These are phyloP conservation scores for Onychostruthus taczanowskii DNA, from an alignment of 2,113 vertebrate genomes.

Conservation along the genomic window DNA sequence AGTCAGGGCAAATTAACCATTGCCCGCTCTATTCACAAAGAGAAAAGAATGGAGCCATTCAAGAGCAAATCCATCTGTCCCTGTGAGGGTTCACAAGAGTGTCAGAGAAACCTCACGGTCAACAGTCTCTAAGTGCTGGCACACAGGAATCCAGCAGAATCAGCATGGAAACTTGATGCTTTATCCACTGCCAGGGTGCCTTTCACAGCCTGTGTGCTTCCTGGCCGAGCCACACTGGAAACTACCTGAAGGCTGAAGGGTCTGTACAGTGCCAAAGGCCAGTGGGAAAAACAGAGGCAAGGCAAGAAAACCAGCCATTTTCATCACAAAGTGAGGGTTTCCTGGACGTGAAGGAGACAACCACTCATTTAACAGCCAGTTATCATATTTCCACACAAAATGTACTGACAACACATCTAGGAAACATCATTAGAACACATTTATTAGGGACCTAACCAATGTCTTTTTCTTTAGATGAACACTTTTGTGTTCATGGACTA, in stretches of 20 bases:
- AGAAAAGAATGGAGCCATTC: conserved; percentile 54
- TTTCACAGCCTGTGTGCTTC: neutral
- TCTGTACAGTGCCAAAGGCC: neutral
- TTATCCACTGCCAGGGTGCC: neutral
- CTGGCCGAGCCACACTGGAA: neutral
- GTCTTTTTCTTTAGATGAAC: neutral
- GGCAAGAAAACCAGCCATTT: neutral
- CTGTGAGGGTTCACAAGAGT: conserved; percentile 25
- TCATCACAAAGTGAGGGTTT: neutral
- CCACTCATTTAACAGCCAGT: neutral
- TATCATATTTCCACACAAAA: neutral
- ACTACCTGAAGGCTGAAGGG: neutral
- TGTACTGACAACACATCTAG: neutral
- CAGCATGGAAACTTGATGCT: neutral
- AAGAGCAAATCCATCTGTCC: conserved; percentile 53
- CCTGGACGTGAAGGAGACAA: neutral
- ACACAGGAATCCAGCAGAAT: conserved; percentile 8
- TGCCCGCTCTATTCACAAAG: neutral
- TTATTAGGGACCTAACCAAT: neutral
- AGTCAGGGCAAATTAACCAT: conserved; percentile 49
- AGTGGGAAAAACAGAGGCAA: neutral
- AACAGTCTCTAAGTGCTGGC: conserved; percentile 20
- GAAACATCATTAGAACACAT: neutral
- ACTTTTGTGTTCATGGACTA: neutral
- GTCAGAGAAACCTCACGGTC: conserved; percentile 49